Conservation (phyloP, 2,888 invertebrate species). For the Aphodius sticticus region DNA sequence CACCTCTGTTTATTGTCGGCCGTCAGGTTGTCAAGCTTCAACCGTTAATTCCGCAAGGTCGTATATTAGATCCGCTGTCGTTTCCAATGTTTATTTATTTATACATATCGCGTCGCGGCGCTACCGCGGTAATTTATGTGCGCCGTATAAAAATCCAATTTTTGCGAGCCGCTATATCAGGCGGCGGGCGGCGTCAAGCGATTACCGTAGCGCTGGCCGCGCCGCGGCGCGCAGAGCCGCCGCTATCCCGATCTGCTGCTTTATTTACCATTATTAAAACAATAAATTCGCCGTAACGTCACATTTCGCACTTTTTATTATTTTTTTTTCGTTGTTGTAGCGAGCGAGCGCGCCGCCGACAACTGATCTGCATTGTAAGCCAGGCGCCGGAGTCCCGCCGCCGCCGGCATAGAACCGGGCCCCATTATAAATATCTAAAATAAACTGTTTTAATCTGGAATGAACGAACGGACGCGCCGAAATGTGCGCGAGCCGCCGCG, state of each 20-base stretch:
- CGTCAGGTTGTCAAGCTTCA: too few species aligned
- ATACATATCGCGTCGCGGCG: conserved; percentile 48
- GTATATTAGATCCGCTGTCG: conserved; percentile 44
- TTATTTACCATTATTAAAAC: conserved; percentile 63
- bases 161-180: conserved; percentile 45
- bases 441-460: conserved; percentile 63
- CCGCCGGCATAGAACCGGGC: background rate
- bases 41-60: conserved; percentile 40
- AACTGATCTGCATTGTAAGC: conserved; percentile 62
- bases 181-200: conserved; percentile 20
- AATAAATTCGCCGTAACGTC: conserved; percentile 61
- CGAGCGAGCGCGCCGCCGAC: conserved; percentile 48
- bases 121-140: conserved; percentile 53
- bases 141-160: conserved; percentile 60
- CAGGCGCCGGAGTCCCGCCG: conserved; percentile 31
- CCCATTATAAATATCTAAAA: conserved; percentile 63
- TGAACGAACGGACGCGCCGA: conserved; percentile 57
- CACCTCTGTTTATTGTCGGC: too few species aligned
- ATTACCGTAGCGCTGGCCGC: background rate
- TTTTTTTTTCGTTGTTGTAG: conserved; percentile 49
- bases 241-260: conserved; percentile 56
- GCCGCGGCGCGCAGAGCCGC: background rate
- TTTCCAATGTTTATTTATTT: conserved; percentile 36
- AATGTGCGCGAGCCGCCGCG: conserved; percentile 55
- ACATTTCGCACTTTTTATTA: conserved; percentile 61